Evolutionary conservation across 2,888 invertebrate genomes (phyloP).

Genomic region (Xestobium rufovillosum): DNA sequence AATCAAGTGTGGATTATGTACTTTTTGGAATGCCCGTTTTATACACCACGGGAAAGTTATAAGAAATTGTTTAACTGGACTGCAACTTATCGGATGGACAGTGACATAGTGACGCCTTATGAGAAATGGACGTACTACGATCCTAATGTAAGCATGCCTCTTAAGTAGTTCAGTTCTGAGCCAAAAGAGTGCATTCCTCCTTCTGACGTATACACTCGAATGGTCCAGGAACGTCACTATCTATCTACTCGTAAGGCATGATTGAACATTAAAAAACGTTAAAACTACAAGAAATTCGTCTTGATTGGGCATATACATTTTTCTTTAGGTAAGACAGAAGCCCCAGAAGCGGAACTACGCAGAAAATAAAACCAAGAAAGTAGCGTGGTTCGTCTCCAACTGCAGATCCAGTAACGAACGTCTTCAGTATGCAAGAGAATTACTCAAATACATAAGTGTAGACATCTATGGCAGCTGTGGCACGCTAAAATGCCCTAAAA

Average conservation of each 20-base stretch:
- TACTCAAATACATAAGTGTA: slow-evolving; percentile 71
- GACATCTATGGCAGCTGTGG: slow-evolving; percentile 93
- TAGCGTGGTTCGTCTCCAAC: slow-evolving; percentile 98
- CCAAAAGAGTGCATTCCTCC: too few species aligned
- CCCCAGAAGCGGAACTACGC: slow-evolving; percentile 65
- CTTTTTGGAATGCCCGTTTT: slow-evolving; percentile 91
- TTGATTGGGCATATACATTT: too few species aligned
- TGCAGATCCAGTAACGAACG: slow-evolving; percentile 89
- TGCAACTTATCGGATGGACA: slow-evolving; percentile 89
- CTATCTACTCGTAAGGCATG: too few species aligned
- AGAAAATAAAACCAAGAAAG: slow-evolving; percentile 88
- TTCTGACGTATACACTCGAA: too few species aligned
- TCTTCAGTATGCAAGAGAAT: slow-evolving; percentile 76
- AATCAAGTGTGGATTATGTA: slow-evolving; percentile 89
- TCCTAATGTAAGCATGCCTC: slow-evolving; percentile 44
- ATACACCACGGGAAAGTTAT: slow-evolving; percentile 66
- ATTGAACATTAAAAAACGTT: too few species aligned
- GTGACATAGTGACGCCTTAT: slow-evolving; percentile 93
- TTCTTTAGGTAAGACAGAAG: slow-evolving; percentile 36
- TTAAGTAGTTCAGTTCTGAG: too few species aligned
- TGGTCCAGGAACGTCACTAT: too few species aligned
- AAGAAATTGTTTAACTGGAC: slow-evolving; percentile 90
- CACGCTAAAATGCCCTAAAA: slow-evolving; percentile 73
- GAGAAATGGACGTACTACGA: slow-evolving; percentile 90
- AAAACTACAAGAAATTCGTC: too few species aligned